These are phyloP conservation scores for Acromyrmex heyeri DNA, from an alignment of 1,140 invertebrate species.

Conservation along the genomic window DNA sequence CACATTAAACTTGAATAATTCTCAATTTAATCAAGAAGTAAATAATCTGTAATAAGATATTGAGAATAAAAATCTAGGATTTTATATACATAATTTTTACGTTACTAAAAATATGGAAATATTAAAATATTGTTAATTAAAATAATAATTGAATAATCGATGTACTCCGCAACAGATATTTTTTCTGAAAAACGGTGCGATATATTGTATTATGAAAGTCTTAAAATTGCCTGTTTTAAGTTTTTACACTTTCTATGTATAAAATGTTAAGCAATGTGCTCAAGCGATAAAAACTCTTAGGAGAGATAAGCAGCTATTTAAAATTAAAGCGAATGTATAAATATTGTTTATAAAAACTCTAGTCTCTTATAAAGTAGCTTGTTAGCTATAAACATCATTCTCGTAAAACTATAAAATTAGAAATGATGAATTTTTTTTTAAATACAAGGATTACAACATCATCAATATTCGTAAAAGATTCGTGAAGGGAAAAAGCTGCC, in stretches of 20 bases:
- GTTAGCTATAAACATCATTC: not conserved
- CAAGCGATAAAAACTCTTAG: not conserved
- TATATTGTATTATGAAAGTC: not conserved
- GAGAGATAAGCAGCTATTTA: conserved; percentile 13
- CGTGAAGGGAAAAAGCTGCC: not conserved
- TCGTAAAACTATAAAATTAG: conserved; percentile 1
- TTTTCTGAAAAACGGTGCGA: not conserved
- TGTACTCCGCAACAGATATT: not conserved
- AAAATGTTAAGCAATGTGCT: conserved; percentile 8
- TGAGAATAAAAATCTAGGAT: not conserved
- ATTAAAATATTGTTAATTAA: not conserved
- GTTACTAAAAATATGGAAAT: not conserved
- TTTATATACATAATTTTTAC: not conserved
- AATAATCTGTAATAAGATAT: not conserved
- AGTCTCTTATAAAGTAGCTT: not conserved
- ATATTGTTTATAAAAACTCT: not conserved
- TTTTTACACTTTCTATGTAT: conserved; percentile 10
- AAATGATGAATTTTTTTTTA: not conserved
- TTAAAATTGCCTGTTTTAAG: not conserved
- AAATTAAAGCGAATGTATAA: not conserved
- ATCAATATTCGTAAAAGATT: conserved; percentile 8
- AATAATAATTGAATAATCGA: not conserved
- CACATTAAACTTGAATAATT: not conserved
- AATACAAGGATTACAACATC: not conserved
- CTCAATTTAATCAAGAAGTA: not conserved